Evolutionary conservation across 2,797 vertebrate species (phyloP).

Genomic region (Rhynchonycteris naso): DNA sequence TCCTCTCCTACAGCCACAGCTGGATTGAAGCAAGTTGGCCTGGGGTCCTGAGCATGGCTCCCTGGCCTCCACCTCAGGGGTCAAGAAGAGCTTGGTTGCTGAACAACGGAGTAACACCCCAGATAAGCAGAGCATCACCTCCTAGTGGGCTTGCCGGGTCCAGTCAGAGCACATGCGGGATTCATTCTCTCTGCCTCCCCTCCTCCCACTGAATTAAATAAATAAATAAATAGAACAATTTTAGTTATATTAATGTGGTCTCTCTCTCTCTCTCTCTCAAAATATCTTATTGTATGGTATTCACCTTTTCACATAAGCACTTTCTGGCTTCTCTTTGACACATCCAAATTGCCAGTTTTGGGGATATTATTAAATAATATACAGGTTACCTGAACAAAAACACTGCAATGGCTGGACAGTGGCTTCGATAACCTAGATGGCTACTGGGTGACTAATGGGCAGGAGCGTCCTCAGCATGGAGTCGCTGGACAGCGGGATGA

Average conservation of each 20-base stretch:
- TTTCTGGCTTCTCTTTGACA: neutral
- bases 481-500: neutral
- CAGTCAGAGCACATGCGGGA: too few relatives aligned
- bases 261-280: neutral
- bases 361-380: neutral
- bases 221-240: too few relatives aligned
- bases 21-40: too few relatives aligned
- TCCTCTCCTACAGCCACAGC: too few relatives aligned
- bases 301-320: neutral
- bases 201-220: too few relatives aligned
- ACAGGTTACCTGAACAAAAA: neutral
- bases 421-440: neutral
- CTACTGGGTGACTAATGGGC: neutral
- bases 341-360: neutral
- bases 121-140: too few relatives aligned
- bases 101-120: too few relatives aligned
- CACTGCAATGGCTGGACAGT: neutral
- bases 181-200: too few relatives aligned
- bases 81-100: too few relatives aligned
- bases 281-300: neutral
- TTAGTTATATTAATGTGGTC: neutral
- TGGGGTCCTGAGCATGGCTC: too few relatives aligned
- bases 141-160: too few relatives aligned
- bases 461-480: neutral
- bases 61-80: too few relatives aligned